Base-by-base conservation (phyloP, 2,888 invertebrate species). In the Lymantria monacha region DNA sequence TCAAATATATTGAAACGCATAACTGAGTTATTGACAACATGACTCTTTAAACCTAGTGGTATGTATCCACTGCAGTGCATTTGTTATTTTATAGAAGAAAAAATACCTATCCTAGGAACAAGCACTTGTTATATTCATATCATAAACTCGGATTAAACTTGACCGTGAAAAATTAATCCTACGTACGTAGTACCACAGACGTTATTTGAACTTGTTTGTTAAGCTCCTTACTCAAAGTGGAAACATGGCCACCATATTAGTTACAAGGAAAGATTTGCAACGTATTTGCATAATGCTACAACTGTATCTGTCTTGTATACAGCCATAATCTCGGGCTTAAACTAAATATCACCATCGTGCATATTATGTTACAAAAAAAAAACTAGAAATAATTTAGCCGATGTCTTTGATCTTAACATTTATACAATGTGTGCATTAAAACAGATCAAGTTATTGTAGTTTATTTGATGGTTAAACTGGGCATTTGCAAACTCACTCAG, bases 281-380 rank as follows among this genome's bases (percentile, higher is more conserved):
- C 51, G 64, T 73, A 83, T 82, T 83, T 81, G 79, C 82, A 82
- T 83, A 81, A 79, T 74, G 66, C 62, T 73, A 78, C 78, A 75
- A 62, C 63, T 70, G 73, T 72, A 65, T 65, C 69, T 57, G 68
- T 59, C 46, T 22, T 58, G 57, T 61, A 55, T 57, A 56, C 55
- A 41, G 42, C 45, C 50, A 49, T 53, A 50, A 59, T 58, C 31
- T 30, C 12, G 14, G 11, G 30, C 15, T 38, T 31, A 14, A 0
- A 36, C 22, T 3, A 10, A 7, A 9, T 13, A 30, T 30, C 13
- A 36, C 36, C 30, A 9, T 41, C 14, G 11, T 38, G 22, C n/a
- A n/a, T n/a, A n/a, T n/a, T n/a, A n/a, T 22, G 22, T 5, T 22
- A 5, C 22, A 22, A 22, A 22, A 22, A 22, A 22, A 22, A 22